Evolutionary conservation across 2,797 vertebrate genomes (phyloP).

Genomic region (Smutsia gigantea): DNA sequence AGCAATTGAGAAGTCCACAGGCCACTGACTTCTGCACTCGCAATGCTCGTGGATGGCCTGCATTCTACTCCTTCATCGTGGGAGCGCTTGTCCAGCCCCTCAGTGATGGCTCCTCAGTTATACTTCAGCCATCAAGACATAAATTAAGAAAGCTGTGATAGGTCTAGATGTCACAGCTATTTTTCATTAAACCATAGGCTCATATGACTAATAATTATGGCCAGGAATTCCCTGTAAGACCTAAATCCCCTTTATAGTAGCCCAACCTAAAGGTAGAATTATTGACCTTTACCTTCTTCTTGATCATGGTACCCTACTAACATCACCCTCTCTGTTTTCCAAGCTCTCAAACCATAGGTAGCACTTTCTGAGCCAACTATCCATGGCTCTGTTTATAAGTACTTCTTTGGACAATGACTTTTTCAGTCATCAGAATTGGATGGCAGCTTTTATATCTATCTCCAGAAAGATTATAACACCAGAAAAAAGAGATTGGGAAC

Average conservation of each 20-base stretch:
- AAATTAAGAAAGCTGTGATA: background rate
- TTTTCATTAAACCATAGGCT: background rate
- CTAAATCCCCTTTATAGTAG: background rate
- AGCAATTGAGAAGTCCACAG: background rate
- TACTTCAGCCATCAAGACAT: conserved; percentile 16
- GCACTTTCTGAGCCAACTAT: background rate
- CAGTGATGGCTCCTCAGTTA: background rate
- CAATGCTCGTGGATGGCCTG: background rate
- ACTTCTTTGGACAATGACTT: conserved; percentile 31
- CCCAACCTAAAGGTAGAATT: background rate
- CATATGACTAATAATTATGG: background rate
- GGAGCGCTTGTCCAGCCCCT: background rate
- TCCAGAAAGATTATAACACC: conserved; percentile 39
- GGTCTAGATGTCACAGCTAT: background rate
- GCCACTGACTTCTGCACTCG: background rate
- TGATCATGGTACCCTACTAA: background rate
- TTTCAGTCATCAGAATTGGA: conserved; percentile 29
- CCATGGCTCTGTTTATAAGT: conserved; percentile 1
- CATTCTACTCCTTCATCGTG: background rate
- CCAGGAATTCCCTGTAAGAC: background rate
- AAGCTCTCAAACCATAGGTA: background rate
- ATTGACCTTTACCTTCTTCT: background rate
- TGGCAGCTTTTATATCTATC: conserved; percentile 46
- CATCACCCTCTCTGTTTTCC: background rate
- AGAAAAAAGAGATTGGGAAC: conserved; percentile 45